Evolutionary conservation across 2,113 vertebrate genomes (phyloP), one percentile per base, ranked within the genome.

Genomic region (Podocnemis expansa): DNA sequence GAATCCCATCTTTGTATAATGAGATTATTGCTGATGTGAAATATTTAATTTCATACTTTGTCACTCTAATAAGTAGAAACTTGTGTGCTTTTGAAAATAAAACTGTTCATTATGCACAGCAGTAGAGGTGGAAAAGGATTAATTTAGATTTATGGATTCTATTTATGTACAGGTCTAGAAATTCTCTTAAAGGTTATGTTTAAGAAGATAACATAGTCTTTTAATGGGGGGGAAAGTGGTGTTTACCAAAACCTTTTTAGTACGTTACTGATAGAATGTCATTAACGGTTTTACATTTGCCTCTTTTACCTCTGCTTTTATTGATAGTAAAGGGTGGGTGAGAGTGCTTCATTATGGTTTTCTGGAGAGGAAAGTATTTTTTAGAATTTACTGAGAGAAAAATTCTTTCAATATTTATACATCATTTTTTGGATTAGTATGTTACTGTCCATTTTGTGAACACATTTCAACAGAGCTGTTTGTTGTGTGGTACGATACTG

Each of bases 41-140:
- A 78, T 85, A 38, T 85, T 88, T 82, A 95, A 83, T 96, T 95
- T 85, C 24, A 78, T 96, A 87, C 87, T 97, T 97, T 96, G 90
- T 75, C 78, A 75, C 93, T 96, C 79, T 90, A 96, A 52, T 96
- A 43, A 90, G n/a, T 7, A 25, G 14, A 84, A 92, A 90, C 80
- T 85, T 92, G 45, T 49, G 22, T 19, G 2, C 60, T 92, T 97
- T 97, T 90, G 90, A 92, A 49, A 96, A 96, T 55, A 80, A 29
- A 24, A 31, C 93, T 96, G 70, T 93, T 73, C 89, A 93, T 96
- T 96, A 95, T 93, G 88, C 78, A 94, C 13, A 91, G 41, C 34
- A 56, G n/a, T 80, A 43, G 89, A 96, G 93, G 6, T 67, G 84
- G 70, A 73, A 55, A 52, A 96, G 78, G 82, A 89, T 97, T 95